Evolutionary conservation across 2,797 vertebrate genomes (phyloP), one percentile per base, ranked within the genome.

Genomic region (Hybognathus amarus): DNA sequence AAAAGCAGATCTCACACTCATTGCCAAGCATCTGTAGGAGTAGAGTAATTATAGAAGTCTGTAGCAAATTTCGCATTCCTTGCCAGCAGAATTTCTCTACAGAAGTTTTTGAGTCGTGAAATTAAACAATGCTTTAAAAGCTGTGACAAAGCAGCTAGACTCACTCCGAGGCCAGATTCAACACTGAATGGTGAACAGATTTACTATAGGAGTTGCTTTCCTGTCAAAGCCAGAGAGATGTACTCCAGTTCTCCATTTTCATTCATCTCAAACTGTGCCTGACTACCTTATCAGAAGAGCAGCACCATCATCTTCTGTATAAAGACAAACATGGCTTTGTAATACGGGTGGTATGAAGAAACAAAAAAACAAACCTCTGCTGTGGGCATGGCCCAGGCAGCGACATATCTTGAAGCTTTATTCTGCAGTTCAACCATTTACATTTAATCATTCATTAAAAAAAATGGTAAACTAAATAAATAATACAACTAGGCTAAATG

Each of bases 41-140:
- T 40, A 33, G 50, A 69, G 80, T 83, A 83, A 77, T 83, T 83
- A 69, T 40, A 83, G 73, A 13, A 76, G 63, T 59, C 81, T 77
- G 64, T 74, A 24, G 64, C 73, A 67, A 69, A 79, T 68, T 56
- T 79, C 10, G 6, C 36, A 68, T 67, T 83, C 33, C 63, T 76
- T 68, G 63, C 81, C 81, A 83, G 66, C 63, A 17, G 33, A 83
- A 42, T 54, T 82, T 77, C 70, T 67, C 71, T 22, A 56, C 47
- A 83, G 63, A 83, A 69, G 64, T 59, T 68, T 83, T 82, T 66
- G 27, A 54, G 69, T 61, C 33, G 27, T 69, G 64, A 83, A 77
- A 69, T 77, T 77, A 77, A 83, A 69, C 63, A 27, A 68, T 20
- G 30, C 63, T 73, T 73, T 73, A 61, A 64, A 64, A 81, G 56